Base-by-base conservation (phyloP, 2,888 invertebrate genomes). In the Yponomeuta evonymella region DNA sequence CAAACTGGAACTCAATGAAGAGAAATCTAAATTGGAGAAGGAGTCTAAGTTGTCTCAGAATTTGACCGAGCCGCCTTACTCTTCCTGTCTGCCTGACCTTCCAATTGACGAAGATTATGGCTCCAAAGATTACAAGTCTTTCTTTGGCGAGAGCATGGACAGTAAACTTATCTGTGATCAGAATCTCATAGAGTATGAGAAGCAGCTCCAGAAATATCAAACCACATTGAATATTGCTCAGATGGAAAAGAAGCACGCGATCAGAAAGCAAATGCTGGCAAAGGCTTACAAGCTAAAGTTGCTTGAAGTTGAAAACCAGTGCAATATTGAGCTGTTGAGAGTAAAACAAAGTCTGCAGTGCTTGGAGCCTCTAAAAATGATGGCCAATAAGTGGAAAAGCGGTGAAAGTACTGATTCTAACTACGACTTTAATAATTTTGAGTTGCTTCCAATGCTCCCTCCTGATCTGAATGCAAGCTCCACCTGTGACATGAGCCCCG, bases 331-430 rank as follows among this genome's bases (percentile, higher is more conserved):
- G 74, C 74, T 92, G 63, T 79, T 91, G 67, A 82, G 90, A 30
- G 87, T 91, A 29, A 90, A 92, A 73, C 92, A 92, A 78, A 91
- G 87, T 72, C 75, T 91, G n/a, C 89, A 90, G 75, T 91, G 89
- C 73, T 77, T 92, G 71, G 88, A 90, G 73, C 91, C 92, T 1
- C 78, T 92, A 70, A 83, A 89, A 77, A 83, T 88, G 75, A 89
- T 90, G 36, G 87, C 85, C 15, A 85, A 77, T 72, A 87, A 89
- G 74, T 92, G 92, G 91, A 89, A 89, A 73, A 79, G 75, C 11
- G 29, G 51, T 9, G 79, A 74, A 67, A 73, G 74, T 6, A 83
- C 84, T 62, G 82, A 84, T 68, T 72, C 74, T 36, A 73, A 74
- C 11, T 85, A 83, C 72, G 86, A 90, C 73, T 76, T 80, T 33